Evolutionary conservation across 2,888 invertebrate species (phyloP).

Genomic region (Ariolimax columbianus): DNA sequence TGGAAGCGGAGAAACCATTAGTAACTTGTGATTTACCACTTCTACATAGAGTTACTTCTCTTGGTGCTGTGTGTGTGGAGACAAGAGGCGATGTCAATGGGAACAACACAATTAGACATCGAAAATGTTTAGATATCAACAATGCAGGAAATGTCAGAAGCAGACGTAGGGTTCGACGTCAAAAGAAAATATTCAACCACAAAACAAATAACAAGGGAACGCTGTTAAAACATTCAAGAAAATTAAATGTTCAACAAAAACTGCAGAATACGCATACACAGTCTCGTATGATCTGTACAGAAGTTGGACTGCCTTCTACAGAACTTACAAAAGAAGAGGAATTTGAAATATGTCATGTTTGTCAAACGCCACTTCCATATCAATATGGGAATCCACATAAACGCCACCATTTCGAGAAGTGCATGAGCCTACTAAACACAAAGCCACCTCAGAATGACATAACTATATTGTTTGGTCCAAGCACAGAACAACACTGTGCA

Average conservation of each 20-base stretch:
- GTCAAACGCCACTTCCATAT: too few species aligned
- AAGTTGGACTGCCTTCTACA: not conserved
- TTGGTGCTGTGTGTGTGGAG: not conserved
- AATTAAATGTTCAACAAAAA: not conserved
- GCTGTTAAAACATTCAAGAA: not conserved
- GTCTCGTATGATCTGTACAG: not conserved
- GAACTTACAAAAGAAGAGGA: too few species aligned
- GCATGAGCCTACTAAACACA: too few species aligned
- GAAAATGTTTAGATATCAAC: not conserved
- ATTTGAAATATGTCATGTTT: too few species aligned
- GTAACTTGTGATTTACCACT: not conserved
- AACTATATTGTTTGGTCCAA: too few species aligned
- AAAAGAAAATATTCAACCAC: not conserved
- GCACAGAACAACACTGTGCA: too few species aligned
- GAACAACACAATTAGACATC: not conserved
- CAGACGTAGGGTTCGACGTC: too few species aligned
- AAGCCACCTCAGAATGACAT: too few species aligned
- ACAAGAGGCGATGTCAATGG: not conserved
- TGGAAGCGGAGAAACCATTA: not conserved
- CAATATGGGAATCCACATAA: too few species aligned
- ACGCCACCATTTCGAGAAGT: too few species aligned
- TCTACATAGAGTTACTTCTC: not conserved
- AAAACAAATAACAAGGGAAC: not conserved
- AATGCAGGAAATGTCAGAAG: not conserved
- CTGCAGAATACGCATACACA: not conserved